Conservation (phyloP, 2,888 invertebrate species). For the Scaptodrosophila latifasciaeformis region DNA sequence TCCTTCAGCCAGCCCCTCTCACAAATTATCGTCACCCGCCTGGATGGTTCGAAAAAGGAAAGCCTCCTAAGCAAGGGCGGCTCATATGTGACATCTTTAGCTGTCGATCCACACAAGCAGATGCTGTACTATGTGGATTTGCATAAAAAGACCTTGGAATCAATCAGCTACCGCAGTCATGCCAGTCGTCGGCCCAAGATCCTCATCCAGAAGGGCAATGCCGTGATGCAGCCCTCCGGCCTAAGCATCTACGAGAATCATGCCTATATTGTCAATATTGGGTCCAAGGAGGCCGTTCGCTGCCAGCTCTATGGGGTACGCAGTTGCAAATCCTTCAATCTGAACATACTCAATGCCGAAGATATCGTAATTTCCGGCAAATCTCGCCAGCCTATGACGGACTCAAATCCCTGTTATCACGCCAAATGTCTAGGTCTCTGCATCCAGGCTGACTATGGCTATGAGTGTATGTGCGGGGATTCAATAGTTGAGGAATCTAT, state of each 20-base stretch:
- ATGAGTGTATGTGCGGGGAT: slow-evolving; percentile 78
- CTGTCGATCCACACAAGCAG: slow-evolving; percentile 77
- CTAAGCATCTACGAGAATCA: slow-evolving; percentile 85
- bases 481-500: slow-evolving; percentile 68
- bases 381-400: slow-evolving; percentile 77
- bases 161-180: slow-evolving; percentile 72
- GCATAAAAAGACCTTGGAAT: slow-evolving; percentile 76
- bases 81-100: slow-evolving; percentile 75
- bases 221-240: slow-evolving; percentile 79
- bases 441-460: slow-evolving; percentile 76
- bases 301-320: slow-evolving; percentile 78
- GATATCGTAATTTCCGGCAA: slow-evolving; percentile 77
- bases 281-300: slow-evolving; percentile 77
- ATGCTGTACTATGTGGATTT: slow-evolving; percentile 86
- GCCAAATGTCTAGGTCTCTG: slow-evolving; percentile 80
- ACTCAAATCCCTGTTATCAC: slow-evolving; percentile 76
- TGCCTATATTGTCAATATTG: slow-evolving; percentile 82
- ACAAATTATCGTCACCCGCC: slow-evolving; percentile 76
- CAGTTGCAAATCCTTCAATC: slow-evolving; percentile 75
- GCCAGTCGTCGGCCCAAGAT: slow-evolving; percentile 66
- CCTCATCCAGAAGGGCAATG: slow-evolving; percentile 75
- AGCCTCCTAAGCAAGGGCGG: slow-evolving; percentile 73
- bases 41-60: slow-evolving; percentile 76
- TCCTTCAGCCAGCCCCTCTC: slow-evolving; percentile 75
- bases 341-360: slow-evolving; percentile 76